Percentiles rank a stretch among this genome's conserved stretches.
These are phyloP conservation scores for Alsophila aescularia DNA, from an alignment of 2,888 invertebrate species.

Conservation along the genomic window DNA sequence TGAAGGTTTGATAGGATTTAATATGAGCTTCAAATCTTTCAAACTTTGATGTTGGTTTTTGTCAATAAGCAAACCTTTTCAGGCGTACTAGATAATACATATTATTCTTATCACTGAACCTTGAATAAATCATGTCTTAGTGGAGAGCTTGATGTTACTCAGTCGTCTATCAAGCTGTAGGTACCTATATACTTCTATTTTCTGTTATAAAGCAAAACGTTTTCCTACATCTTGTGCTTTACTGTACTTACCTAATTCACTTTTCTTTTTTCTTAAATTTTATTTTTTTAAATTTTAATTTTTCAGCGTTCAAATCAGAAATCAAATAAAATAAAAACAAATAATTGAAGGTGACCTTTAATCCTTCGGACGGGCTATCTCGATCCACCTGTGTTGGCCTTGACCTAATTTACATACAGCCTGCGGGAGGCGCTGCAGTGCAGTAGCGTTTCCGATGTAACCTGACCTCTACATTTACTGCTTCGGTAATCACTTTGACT, in stretches of 20 bases:
- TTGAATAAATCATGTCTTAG: too few species aligned
- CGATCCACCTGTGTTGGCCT: slow-evolving; percentile 49
- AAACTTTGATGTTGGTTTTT: background rate
- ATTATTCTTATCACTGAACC: background rate
- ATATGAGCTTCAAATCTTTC: background rate
- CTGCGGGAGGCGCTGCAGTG: slow-evolving; percentile 63
- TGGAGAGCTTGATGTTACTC: too few species aligned
- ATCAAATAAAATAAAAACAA: background rate
- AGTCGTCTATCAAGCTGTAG: too few species aligned
- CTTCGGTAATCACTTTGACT: slow-evolving; percentile 21
- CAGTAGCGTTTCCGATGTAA: slow-evolving; percentile 44
- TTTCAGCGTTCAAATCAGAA: background rate
- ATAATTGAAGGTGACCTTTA: slow-evolving; percentile 23
- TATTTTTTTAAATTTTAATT: background rate
- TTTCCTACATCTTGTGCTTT: too few species aligned
- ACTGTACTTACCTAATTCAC: too few species aligned
- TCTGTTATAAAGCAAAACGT: too few species aligned
- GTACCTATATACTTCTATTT: too few species aligned
- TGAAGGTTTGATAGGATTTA: background rate
- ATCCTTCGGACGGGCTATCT: slow-evolving; percentile 40
- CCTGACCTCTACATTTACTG: slow-evolving; percentile 45
- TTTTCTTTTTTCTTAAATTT: too few species aligned
- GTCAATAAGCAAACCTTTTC: background rate
- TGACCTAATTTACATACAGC: slow-evolving; percentile 59
- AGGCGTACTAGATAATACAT: background rate